Conservation (phyloP, 2,113 vertebrate species). For the Hepsetus odoe region DNA sequence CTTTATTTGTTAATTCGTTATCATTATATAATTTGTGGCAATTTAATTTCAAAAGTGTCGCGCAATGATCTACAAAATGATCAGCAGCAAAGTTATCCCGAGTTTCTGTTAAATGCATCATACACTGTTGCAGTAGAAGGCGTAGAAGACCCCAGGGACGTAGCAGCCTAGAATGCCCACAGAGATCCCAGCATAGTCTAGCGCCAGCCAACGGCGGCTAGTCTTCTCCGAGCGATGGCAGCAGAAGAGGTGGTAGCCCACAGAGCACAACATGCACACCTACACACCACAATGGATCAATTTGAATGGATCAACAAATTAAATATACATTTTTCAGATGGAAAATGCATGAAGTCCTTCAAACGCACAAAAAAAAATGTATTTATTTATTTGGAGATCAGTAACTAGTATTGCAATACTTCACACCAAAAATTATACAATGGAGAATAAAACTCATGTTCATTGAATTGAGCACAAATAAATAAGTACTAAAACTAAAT, state of each 20-base stretch:
- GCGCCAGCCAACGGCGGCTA: constrained; percentile 91
- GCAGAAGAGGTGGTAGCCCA: constrained; percentile 95
- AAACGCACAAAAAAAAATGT: too few relatives aligned
- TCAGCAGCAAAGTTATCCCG: not conserved
- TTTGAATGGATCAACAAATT: not conserved
- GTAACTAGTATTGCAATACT: too few relatives aligned
- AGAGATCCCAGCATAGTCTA: constrained; percentile 96
- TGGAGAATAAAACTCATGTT: too few relatives aligned
- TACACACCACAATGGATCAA: constrained; percentile 56
- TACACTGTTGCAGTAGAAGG: constrained; percentile 95
- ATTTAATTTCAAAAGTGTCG: not conserved
- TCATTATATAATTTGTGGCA: too few relatives aligned
- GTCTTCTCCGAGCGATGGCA: constrained; percentile 97
- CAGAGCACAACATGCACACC: constrained; percentile 98
- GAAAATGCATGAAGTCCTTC: too few relatives aligned
- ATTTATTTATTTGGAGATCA: too few relatives aligned
- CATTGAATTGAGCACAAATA: too few relatives aligned
- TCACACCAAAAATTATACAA: too few relatives aligned
- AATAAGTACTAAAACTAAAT: too few relatives aligned
- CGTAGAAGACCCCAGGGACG: constrained; percentile 95
- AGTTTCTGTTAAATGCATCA: constrained; percentile 48
- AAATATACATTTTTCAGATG: too few relatives aligned
- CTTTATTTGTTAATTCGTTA: not conserved
- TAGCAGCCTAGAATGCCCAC: constrained; percentile 97
- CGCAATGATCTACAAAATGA: not conserved